Percentiles rank a stretch among this genome's conserved stretches.
Evolutionary conservation across 2,797 vertebrate species (phyloP).

Genomic region (Vireo griseus): DNA sequence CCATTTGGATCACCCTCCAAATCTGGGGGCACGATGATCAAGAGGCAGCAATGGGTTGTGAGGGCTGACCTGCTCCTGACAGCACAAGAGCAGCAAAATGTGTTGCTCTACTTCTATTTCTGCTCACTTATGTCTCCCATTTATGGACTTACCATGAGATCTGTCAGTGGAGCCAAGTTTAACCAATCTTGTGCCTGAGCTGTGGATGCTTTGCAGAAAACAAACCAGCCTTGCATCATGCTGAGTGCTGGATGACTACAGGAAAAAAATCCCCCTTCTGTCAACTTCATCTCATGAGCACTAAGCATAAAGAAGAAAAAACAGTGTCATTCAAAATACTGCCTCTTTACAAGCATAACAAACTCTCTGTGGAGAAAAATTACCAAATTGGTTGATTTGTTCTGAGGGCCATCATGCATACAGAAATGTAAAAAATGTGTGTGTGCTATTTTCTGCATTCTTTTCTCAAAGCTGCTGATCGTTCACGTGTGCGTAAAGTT

Average conservation of each 20-base stretch:
- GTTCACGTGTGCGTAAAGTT: constrained; percentile 8
- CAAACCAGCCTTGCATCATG: neutral
- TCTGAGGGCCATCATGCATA: neutral
- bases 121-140: neutral
- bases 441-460: neutral
- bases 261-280: neutral
- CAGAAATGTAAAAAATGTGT: constrained; percentile 22
- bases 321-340: neutral
- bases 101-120: neutral
- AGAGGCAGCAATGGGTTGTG: neutral
- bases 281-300: neutral
- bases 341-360: constrained; percentile 13
- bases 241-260: neutral
- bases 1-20: neutral
- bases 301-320: neutral
- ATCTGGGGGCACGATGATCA: neutral
- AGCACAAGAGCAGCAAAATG: neutral
- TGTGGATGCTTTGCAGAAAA: neutral
- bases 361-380: constrained; percentile 14
- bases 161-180: neutral
- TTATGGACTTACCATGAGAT: neutral
- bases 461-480: constrained; percentile 38
- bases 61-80: neutral
- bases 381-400: constrained; percentile 14
- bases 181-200: neutral